A percentile compares a stretch with the other conserved stretches of the same genome.
These are phyloP conservation scores for Chloroceryle inda DNA, from an alignment of 2,797 vertebrate genomes.

Conservation along the genomic window DNA sequence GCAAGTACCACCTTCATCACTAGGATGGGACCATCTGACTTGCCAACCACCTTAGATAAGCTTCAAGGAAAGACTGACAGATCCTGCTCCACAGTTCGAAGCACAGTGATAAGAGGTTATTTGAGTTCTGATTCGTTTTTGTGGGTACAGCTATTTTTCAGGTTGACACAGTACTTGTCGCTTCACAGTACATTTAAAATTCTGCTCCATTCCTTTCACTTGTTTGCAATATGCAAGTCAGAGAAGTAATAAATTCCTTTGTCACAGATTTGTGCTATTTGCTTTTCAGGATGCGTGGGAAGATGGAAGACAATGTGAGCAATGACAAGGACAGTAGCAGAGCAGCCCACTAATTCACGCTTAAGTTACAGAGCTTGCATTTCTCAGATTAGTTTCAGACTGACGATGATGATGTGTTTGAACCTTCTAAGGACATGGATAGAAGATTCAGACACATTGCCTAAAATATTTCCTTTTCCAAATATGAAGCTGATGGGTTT, in stretches of 20 bases:
- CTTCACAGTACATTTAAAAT: background rate
- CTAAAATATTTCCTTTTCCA: background rate
- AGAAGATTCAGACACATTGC: background rate
- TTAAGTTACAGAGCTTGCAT: background rate
- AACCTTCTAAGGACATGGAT: background rate
- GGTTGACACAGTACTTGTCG: background rate
- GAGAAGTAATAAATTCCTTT: background rate
- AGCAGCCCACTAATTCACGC: background rate
- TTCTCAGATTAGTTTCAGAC: background rate
- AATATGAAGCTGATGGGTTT: background rate
- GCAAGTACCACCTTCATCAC: background rate
- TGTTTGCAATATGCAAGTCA: background rate
- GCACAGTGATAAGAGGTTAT: background rate
- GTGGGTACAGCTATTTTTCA: background rate
- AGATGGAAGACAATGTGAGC: background rate
- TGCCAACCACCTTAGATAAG: background rate
- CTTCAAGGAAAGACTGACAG: background rate
- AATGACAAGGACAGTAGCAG: background rate
- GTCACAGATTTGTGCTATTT: background rate
- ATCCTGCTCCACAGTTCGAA: background rate
- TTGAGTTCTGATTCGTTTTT: background rate
- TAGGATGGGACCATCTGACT: background rate
- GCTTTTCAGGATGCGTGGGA: background rate
- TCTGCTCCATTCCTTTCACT: background rate
- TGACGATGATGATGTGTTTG: background rate